phyloP scores from a whole-genome alignment of 1,140 invertebrate species.

The Amyelois transitella region DNA sequence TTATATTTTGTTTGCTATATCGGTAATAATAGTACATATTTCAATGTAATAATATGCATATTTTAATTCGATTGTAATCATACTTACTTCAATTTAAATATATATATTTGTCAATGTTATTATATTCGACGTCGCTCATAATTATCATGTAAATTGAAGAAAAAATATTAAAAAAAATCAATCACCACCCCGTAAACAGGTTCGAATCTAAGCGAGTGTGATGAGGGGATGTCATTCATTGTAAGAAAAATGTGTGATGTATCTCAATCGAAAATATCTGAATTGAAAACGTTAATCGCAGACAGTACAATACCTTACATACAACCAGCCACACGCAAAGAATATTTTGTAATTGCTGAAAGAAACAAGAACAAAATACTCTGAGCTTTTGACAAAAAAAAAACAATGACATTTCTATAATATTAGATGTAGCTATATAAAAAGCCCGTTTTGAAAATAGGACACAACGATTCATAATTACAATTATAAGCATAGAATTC shows the following conservation, averaged over 20 bases:
- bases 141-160: not conserved
- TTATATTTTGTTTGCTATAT: too few relatives aligned
- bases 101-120: too few relatives aligned
- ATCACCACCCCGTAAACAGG: not conserved
- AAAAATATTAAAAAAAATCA: not conserved
- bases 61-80: too few relatives aligned
- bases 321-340: slow-evolving; percentile 87
- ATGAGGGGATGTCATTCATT: slow-evolving; percentile 55
- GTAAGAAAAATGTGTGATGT: slow-evolving; percentile 62
- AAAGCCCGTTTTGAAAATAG: too few relatives aligned
- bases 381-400: slow-evolving; percentile 31
- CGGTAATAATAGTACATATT: too few relatives aligned
- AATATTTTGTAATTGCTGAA: slow-evolving; percentile 85
- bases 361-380: slow-evolving; percentile 75
- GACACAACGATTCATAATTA: too few relatives aligned
- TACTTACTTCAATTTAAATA: too few relatives aligned
- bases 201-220: not conserved
- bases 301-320: slow-evolving; percentile 83
- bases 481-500: too few relatives aligned
- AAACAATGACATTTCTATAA: too few relatives aligned
- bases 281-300: slow-evolving; percentile 58
- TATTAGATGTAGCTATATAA: too few relatives aligned
- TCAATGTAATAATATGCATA: too few relatives aligned
- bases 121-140: slow-evolving; percentile 1
- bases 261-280: slow-evolving; percentile 54